Percentiles rank a stretch among this genome's conserved stretches.
Evolutionary conservation across 2,888 invertebrate species (phyloP).

Genomic region (Pachymerium ferrugineum): DNA sequence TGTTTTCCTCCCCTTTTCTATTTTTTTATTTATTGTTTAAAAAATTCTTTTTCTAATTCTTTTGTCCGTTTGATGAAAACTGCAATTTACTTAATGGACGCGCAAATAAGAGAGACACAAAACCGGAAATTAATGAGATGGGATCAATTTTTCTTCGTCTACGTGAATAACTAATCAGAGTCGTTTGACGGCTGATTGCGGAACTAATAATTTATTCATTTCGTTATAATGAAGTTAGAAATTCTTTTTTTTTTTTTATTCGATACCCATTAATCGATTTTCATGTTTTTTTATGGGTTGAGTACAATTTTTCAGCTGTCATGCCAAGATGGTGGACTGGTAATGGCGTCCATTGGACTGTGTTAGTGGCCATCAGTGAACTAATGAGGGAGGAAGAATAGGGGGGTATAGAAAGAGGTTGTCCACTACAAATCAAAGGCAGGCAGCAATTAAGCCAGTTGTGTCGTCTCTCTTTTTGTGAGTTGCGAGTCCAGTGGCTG

Average conservation of each 20-base stretch:
- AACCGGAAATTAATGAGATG: slow-evolving; percentile 13
- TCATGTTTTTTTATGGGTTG: too few relatives aligned
- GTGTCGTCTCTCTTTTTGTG: not conserved
- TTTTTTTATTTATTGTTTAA: not conserved
- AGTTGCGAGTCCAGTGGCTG: not conserved
- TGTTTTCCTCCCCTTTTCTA: not conserved
- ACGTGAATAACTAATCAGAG: not conserved
- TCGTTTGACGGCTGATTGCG: not conserved
- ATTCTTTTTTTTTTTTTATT: not conserved
- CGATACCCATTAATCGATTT: too few relatives aligned
- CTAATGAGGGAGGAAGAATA: slow-evolving; percentile 13
- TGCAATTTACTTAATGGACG: slow-evolving; percentile 1
- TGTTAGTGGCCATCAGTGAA: not conserved
- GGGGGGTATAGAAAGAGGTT: not conserved
- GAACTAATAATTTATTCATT: not conserved
- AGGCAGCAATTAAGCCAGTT: not conserved
- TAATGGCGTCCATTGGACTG: not conserved
- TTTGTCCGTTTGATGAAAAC: not conserved
- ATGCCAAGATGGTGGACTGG: not conserved
- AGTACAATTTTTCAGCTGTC: not conserved
- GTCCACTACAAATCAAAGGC: not conserved
- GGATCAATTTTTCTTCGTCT: not conserved
- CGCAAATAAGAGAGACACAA: slow-evolving; percentile 3
- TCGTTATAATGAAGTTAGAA: not conserved
- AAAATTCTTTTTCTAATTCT: not conserved